These are phyloP conservation scores for Rhincodon typus DNA, from an alignment of 2,797 vertebrate species.

Conservation along the genomic window DNA sequence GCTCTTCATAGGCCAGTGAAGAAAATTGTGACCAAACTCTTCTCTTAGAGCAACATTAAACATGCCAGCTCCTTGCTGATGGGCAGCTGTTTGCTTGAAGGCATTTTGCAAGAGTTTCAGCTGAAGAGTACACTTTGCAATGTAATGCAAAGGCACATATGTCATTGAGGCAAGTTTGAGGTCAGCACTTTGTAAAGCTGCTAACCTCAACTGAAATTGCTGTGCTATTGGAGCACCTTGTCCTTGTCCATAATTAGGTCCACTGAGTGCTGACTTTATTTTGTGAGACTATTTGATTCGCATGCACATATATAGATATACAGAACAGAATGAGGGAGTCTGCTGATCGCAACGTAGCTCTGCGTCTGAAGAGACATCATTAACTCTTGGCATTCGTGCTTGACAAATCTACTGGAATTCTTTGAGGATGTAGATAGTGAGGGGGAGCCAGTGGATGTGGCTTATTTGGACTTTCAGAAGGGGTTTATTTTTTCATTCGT, in stretches of 20 bases:
- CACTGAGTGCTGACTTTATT: background rate
- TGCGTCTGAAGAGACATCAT: background rate
- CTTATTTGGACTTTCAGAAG: too few relatives aligned
- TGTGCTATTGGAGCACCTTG: background rate
- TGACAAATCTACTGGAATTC: too few relatives aligned
- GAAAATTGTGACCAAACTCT: background rate
- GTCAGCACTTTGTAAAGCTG: slow-evolving; percentile 2
- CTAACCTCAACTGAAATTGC: slow-evolving; percentile 3
- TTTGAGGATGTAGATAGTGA: too few relatives aligned
- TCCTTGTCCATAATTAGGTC: background rate
- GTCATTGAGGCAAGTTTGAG: background rate
- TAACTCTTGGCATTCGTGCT: background rate
- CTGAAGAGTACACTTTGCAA: background rate
- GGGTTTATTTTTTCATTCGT: too few relatives aligned
- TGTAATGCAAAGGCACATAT: background rate
- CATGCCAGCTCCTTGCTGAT: background rate
- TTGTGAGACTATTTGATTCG: too few relatives aligned
- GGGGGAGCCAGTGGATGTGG: too few relatives aligned
- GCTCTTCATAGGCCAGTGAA: slow-evolving; percentile 10
- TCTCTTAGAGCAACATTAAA: background rate
- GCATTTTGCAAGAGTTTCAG: background rate
- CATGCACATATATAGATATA: background rate
- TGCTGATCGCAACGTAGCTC: background rate
- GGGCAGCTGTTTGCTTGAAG: slow-evolving; percentile 4
- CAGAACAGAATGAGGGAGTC: background rate